Evolutionary conservation across 2,113 vertebrate genomes (phyloP).

Genomic region (Cynocephalus volans): DNA sequence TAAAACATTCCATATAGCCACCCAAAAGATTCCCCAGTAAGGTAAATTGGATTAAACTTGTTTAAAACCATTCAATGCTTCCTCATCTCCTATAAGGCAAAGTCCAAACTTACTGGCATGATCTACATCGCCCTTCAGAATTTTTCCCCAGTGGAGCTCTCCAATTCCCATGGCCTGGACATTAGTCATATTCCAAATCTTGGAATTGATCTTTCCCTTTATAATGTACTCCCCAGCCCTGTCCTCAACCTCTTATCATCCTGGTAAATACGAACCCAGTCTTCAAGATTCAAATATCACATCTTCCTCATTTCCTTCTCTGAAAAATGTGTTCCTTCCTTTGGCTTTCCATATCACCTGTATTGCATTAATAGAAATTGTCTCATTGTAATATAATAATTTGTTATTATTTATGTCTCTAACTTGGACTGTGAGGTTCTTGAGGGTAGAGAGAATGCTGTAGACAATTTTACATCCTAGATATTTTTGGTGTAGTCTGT

Average conservation of each 20-base stretch:
- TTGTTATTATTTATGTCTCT: not conserved
- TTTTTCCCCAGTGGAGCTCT: not conserved
- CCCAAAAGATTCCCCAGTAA: not conserved
- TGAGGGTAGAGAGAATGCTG: not conserved
- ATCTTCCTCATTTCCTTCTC: conserved; percentile 16
- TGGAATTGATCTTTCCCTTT: not conserved
- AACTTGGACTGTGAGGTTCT: not conserved
- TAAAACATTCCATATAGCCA: not conserved
- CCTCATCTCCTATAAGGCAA: not conserved
- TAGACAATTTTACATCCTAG: not conserved
- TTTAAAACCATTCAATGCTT: not conserved
- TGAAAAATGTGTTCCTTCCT: not conserved
- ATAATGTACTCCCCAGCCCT: not conserved
- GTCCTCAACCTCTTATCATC: not conserved
- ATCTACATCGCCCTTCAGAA: not conserved
- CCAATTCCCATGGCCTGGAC: not conserved
- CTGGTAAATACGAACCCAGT: not conserved
- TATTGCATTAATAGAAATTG: not conserved
- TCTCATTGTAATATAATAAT: not conserved
- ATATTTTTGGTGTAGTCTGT: not conserved
- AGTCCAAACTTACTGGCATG: not conserved
- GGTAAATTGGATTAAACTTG: not conserved
- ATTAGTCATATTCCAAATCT: not conserved
- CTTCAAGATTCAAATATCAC: not conserved
- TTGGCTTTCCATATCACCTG: not conserved